Base-by-base conservation (phyloP, 2,888 invertebrate species). In the Cartodere bifasciata region DNA sequence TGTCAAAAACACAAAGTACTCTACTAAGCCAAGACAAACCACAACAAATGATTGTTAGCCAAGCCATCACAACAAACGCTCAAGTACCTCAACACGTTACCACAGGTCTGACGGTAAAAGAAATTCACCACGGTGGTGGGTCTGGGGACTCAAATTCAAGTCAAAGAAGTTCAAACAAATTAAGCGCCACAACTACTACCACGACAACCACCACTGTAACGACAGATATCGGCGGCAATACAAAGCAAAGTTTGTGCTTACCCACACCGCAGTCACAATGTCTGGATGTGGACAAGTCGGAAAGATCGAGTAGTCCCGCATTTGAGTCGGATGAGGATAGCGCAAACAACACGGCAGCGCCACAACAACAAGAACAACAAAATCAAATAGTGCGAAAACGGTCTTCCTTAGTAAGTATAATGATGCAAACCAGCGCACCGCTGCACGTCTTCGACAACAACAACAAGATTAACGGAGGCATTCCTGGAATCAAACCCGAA, bases 291-390 rank as follows among this genome's bases (percentile, higher is more conserved):
- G 78, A 85, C 53, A 76, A 75, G 45, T 74, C 75, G 4, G 85
- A 86, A 46, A 67, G 91, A 23, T 91, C 91, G 1, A 91, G 91
- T 49, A 91, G 91, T 54, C 76, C 88, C 1, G 88, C 88, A 0
- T 94, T 92, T 53, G 92, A 92, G 48, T 92, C 92, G 0, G 92
- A 94, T 52, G 91, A 92, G 38, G 92, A 94, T 49, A 81, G 82
- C 38, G 75, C 75, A 0, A 72, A 69, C 38, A 60, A 65, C 1
- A 45, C 37, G 4, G 34, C 38, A 11, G 40, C 40, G 17, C 41
- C 43, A 24, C 40, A 44, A 17, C 27, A 26, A 16, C 36, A 34
- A 13, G 42, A 34, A 12, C 35, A 35, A 13, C 38, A 33, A 28
- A 29, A 32, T 16, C 39, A 26, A 11, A 17, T 25, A 12, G 27